A percentile compares a stretch with the other conserved stretches of the same genome.
These are phyloP conservation scores for Archaeoteleia sp. DNA, from an alignment of 2,888 invertebrate genomes.

Conservation along the genomic window DNA sequence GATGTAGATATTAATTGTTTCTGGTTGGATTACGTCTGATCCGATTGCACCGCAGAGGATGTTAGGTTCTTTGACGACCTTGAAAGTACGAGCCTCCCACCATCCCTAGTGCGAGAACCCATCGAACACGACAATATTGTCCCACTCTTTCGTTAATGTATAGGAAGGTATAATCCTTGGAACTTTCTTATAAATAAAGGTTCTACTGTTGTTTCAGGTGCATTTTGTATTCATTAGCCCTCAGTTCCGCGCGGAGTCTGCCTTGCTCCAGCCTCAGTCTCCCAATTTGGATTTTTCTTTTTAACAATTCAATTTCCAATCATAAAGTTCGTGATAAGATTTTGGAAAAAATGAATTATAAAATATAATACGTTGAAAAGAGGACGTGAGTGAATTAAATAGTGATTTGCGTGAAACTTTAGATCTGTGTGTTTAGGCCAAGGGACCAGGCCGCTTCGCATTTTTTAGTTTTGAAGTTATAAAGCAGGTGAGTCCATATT, in stretches of 20 bases:
- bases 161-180: conserved; percentile 70
- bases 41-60: conserved; percentile 32
- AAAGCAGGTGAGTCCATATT: too few species aligned
- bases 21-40: conserved; percentile 24
- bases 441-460: too few species aligned
- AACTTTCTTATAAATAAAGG: conserved; percentile 73
- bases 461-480: too few species aligned
- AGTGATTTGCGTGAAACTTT: too few species aligned
- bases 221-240: conserved; percentile 68
- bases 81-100: conserved; percentile 53
- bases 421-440: too few species aligned
- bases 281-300: neutral
- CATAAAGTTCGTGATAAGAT: too few species aligned
- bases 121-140: conserved; percentile 37
- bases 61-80: conserved; percentile 46
- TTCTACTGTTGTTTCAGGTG: conserved; percentile 59
- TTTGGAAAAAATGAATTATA: too few species aligned
- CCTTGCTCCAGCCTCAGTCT: conserved; percentile 12
- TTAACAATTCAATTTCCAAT: neutral
- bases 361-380: too few species aligned
- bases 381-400: too few species aligned
- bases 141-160: conserved; percentile 54
- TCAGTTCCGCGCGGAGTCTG: conserved; percentile 59
- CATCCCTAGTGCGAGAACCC: conserved; percentile 33
- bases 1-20: conserved; percentile 27